A percentile compares a stretch with the other conserved stretches of the same genome.
phyloP scores from a whole-genome alignment of 2,797 vertebrate species.

The Sebastes melanostomus region DNA sequence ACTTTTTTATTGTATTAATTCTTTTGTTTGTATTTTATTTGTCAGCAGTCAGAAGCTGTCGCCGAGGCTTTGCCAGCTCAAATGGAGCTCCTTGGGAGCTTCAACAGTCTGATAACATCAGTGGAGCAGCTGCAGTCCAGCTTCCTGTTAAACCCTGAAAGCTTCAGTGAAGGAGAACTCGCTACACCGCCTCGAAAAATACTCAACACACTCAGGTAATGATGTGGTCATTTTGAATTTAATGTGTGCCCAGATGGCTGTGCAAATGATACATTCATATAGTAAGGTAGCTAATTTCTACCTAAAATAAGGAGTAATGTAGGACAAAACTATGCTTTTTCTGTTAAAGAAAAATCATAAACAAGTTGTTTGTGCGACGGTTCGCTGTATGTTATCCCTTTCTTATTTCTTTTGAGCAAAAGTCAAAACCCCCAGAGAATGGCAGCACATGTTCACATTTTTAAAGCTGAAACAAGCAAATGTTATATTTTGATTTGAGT shows the following conservation, averaged over 20 bases:
- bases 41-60: conserved; percentile 67
- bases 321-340: background rate
- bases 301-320: background rate
- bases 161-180: conserved; percentile 89
- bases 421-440: background rate
- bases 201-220: conserved; percentile 92
- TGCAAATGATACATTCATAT: background rate
- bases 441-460: background rate
- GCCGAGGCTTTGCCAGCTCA: conserved; percentile 84
- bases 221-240: background rate
- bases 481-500: background rate
- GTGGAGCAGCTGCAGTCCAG: conserved; percentile 94
- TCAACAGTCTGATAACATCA: conserved; percentile 91
- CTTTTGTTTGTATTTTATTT: background rate
- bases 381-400: too few species aligned
- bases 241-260: too few species aligned
- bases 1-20: background rate
- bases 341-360: background rate
- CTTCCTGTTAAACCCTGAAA: conserved; percentile 91
- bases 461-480: background rate
- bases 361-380: background rate
- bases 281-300: background rate
- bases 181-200: conserved; percentile 92
- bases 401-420: background rate
- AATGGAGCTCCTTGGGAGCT: conserved; percentile 90